A percentile compares a stretch with the other conserved stretches of the same genome.
Evolutionary conservation across 2,797 vertebrate genomes (phyloP).

Genomic region (Strix occidentalis): DNA sequence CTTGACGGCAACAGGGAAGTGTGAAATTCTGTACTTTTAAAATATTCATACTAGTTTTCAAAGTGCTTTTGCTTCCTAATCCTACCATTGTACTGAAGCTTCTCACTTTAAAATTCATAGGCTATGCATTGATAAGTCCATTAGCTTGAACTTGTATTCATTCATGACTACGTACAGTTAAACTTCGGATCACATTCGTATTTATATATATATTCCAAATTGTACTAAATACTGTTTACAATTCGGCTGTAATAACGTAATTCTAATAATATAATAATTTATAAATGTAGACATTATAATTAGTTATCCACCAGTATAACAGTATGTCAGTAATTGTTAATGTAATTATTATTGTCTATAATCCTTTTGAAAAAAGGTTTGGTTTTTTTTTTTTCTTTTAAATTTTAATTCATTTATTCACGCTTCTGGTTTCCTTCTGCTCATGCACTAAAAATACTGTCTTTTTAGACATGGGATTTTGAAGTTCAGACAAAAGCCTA

Average conservation of each 20-base stretch:
- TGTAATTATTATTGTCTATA: background rate
- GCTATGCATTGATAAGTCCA: constrained; percentile 27
- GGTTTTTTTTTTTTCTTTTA: background rate
- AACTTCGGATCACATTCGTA: background rate
- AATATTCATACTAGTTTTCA: constrained; percentile 53
- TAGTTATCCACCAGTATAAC: background rate
- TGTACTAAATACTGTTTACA: background rate
- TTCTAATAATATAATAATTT: background rate
- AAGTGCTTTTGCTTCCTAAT: constrained; percentile 54
- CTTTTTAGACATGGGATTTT: background rate
- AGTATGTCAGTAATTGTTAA: background rate
- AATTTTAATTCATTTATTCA: background rate
- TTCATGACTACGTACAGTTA: background rate
- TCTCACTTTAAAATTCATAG: constrained; percentile 56
- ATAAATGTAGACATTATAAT: background rate
- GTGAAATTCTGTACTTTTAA: constrained; percentile 20
- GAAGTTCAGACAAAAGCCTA: background rate
- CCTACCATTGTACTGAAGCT: constrained; percentile 11
- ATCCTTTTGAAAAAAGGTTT: background rate
- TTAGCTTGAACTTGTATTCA: background rate
- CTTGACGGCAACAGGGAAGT: background rate
- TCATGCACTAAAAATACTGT: background rate
- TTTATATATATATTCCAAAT: background rate
- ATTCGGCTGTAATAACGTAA: background rate
- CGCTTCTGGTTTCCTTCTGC: background rate